Evolutionary conservation across 2,888 invertebrate species (phyloP).

Genomic region (Polyommatus icarus): DNA sequence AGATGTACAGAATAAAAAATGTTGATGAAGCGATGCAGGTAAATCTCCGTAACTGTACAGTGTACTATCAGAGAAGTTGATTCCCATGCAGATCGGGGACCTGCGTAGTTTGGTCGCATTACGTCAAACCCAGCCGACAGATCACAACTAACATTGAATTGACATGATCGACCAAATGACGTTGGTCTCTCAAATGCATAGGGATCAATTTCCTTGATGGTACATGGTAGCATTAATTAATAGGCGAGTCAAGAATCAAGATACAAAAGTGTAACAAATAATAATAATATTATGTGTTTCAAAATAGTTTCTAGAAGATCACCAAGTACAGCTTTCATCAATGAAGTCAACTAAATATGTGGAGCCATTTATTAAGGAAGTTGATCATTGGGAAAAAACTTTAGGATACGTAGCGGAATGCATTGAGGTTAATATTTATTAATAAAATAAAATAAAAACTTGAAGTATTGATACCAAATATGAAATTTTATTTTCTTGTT

Average conservation of each 20-base stretch:
- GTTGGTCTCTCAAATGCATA: too few species aligned
- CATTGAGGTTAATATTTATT: slow-evolving; percentile 79
- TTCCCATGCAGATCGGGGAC: too few species aligned
- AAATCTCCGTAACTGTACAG: neutral
- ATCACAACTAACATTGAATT: too few species aligned
- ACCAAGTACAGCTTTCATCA: slow-evolving; percentile 89
- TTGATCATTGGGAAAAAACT: slow-evolving; percentile 92
- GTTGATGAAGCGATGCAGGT: slow-evolving; percentile 89
- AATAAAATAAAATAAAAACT: too few species aligned
- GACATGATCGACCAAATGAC: too few species aligned
- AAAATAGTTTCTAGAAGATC: slow-evolving; percentile 86
- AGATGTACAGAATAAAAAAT: slow-evolving; percentile 85
- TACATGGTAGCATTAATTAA: too few species aligned
- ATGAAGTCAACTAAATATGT: slow-evolving; percentile 95
- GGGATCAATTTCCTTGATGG: too few species aligned
- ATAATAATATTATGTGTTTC: neutral
- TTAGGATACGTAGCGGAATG: slow-evolving; percentile 90
- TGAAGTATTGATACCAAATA: too few species aligned
- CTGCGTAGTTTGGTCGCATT: too few species aligned
- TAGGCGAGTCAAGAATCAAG: neutral
- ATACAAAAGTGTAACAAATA: neutral
- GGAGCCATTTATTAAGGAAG: slow-evolving; percentile 90
- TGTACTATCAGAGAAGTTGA: too few species aligned
- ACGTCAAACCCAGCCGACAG: too few species aligned
- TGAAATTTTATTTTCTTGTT: too few species aligned